phyloP scores from a whole-genome alignment of 2,888 invertebrate species.

The Pseudanteris insignis region DNA sequence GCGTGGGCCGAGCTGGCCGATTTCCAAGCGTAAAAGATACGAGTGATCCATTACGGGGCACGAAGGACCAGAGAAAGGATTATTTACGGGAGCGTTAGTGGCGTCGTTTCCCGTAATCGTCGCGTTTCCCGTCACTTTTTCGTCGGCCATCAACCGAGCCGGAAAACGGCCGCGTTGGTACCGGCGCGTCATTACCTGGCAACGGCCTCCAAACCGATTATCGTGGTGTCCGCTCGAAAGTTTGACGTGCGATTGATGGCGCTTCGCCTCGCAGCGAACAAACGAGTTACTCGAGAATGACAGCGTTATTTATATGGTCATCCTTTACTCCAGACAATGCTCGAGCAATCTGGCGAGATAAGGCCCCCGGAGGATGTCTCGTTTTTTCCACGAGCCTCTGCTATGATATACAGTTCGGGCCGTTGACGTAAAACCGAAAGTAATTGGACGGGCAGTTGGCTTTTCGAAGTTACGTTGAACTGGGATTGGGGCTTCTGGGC shows the following conservation, averaged over 20 bases:
- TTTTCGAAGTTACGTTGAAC: constrained; percentile 9
- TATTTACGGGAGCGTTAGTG: constrained; percentile 22
- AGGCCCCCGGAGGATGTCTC: not conserved
- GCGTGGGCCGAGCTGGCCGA: too few species aligned
- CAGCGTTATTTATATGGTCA: constrained; percentile 2
- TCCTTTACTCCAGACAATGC: not conserved
- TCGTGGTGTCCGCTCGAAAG: not conserved
- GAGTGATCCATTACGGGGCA: constrained; percentile 10
- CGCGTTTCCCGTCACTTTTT: too few species aligned
- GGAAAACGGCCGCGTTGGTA: too few species aligned
- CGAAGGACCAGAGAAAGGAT: constrained; percentile 11
- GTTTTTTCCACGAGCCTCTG: not conserved
- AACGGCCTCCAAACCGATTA: too few species aligned
- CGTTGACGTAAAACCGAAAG: constrained; percentile 5
- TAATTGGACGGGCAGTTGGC: constrained; percentile 7
- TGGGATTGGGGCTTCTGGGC: constrained; percentile 4
- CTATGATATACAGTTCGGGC: constrained; percentile 3
- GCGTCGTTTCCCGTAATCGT: constrained; percentile 1
- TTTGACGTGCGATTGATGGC: constrained; percentile 12
- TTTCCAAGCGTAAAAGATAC: constrained; percentile 12
- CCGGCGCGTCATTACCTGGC: too few species aligned
- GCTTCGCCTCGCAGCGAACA: constrained; percentile 1
- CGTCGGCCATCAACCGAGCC: not conserved
- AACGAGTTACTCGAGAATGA: constrained; percentile 6
- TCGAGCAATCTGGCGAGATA: constrained; percentile 3